Conservation (phyloP, 2,888 invertebrate species). For the Altica lythri region DNA sequence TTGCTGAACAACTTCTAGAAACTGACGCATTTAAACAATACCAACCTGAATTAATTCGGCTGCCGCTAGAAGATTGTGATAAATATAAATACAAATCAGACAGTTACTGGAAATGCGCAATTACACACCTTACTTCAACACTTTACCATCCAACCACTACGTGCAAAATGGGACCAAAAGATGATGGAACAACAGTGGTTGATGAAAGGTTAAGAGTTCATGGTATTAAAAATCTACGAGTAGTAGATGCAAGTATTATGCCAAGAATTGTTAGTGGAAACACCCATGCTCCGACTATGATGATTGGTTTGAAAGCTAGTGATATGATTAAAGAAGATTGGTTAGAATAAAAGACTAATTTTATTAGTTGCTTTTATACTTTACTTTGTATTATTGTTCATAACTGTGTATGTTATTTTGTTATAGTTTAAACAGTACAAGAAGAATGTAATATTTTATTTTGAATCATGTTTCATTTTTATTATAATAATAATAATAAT, state of each 20-base stretch:
- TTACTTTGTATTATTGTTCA: too few relatives aligned
- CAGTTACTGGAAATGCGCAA: slow-evolving; percentile 72
- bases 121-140: slow-evolving; percentile 68
- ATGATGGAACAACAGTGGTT: slow-evolving; percentile 68
- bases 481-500: too few relatives aligned
- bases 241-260: slow-evolving; percentile 39
- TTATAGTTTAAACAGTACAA: too few relatives aligned
- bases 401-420: too few relatives aligned
- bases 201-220: slow-evolving; percentile 33
- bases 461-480: too few relatives aligned
- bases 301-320: slow-evolving; percentile 38
- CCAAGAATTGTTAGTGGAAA: slow-evolving; percentile 33
- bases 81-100: slow-evolving; percentile 52
- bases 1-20: slow-evolving; percentile 52
- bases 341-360: too few relatives aligned
- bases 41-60: background rate
- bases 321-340: slow-evolving; percentile 46
- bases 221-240: slow-evolving; percentile 35
- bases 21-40: slow-evolving; percentile 43
- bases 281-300: slow-evolving; percentile 36
- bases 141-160: slow-evolving; percentile 80
- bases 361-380: too few relatives aligned
- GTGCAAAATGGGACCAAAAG: slow-evolving; percentile 73
- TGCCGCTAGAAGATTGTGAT: background rate
- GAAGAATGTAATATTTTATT: too few relatives aligned